Base-by-base conservation (phyloP, 1,140 invertebrate genomes). In the Campoletis sonorensis region DNA sequence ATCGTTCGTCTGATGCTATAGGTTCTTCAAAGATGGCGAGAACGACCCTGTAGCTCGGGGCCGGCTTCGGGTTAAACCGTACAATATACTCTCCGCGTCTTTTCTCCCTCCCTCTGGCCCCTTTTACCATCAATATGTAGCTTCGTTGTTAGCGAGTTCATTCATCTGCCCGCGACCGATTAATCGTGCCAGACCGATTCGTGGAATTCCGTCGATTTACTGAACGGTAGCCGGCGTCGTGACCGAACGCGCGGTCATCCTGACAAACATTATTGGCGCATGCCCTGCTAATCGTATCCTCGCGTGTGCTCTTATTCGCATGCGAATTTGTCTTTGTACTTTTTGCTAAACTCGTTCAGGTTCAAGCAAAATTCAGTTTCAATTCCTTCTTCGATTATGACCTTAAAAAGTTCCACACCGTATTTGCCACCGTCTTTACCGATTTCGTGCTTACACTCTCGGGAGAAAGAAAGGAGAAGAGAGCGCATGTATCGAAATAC, bases 121-220 rank as follows among this genome's bases (percentile, higher is more conserved):
- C 33, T 70, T 11, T 67, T 67, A 15, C 30, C 30, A 30, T 40
- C 30, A 23, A 30, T 26, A 64, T 4, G 23, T 23, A 64, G 15
- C 37, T 26, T 11, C 13, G 18, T 16, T 49, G 40, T 75, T 51
- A 11, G 8, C 26, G 70, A 49, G 72, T 75, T 75, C 72, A 75
- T 75, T 75, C 72, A 75, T 75, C 72, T 54, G 37, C 49, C 72
- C 16, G 72, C 15, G 72, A 18, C 49, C 72, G 72, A 75, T 75
- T 75, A 75, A 75, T 75, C 72, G 72, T 75, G 67, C 67, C 67
- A 70, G 67, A 54, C 26, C 72, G 72, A 27, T 75, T 75, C 72
- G 72, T 30, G 72, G 72, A 54, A 75, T 75, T 75, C 45, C 72
- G n/a, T 54, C 72, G 45, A 75, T 54, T 21, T 27, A 23, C 45